These are phyloP conservation scores for Linurgus olivaceus DNA, from an alignment of 2,797 vertebrate species.

Conservation along the genomic window DNA sequence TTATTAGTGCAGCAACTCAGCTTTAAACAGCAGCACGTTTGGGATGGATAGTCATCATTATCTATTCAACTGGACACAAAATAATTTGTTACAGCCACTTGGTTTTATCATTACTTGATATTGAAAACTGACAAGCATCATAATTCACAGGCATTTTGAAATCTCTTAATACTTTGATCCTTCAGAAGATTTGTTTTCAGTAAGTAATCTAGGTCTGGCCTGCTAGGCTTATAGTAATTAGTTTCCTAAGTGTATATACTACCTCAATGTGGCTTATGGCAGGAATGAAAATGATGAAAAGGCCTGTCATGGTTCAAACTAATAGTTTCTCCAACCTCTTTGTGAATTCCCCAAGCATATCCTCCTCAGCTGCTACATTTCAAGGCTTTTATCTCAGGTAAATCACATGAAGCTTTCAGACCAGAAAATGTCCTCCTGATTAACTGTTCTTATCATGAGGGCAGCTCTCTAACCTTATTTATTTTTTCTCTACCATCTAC, in stretches of 20 bases:
- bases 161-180: slow-evolving; percentile 22
- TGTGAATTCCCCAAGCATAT: slow-evolving; percentile 35
- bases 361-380: slow-evolving; percentile 37
- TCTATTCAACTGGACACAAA: slow-evolving; percentile 36
- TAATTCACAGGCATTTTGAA: slow-evolving; percentile 23
- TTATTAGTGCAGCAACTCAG: neutral
- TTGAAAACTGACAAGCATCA: slow-evolving; percentile 29
- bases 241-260: neutral
- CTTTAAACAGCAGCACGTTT: neutral
- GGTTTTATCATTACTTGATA: slow-evolving; percentile 41
- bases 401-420: slow-evolving; percentile 44
- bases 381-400: slow-evolving; percentile 43
- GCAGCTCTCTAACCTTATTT: slow-evolving; percentile 15
- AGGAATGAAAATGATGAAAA: slow-evolving; percentile 38
- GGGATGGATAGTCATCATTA: neutral
- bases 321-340: slow-evolving; percentile 24
- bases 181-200: neutral
- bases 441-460: slow-evolving; percentile 36
- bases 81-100: slow-evolving; percentile 53
- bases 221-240: neutral
- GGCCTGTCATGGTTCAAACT: neutral
- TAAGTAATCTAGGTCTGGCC: neutral
- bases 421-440: slow-evolving; percentile 45
- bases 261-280: neutral
- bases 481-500: neutral